Percentiles rank a stretch among this genome's conserved stretches.
Conservation (phyloP, 2,888 invertebrate genomes). For the Phragmatobia fuliginosa region DNA sequence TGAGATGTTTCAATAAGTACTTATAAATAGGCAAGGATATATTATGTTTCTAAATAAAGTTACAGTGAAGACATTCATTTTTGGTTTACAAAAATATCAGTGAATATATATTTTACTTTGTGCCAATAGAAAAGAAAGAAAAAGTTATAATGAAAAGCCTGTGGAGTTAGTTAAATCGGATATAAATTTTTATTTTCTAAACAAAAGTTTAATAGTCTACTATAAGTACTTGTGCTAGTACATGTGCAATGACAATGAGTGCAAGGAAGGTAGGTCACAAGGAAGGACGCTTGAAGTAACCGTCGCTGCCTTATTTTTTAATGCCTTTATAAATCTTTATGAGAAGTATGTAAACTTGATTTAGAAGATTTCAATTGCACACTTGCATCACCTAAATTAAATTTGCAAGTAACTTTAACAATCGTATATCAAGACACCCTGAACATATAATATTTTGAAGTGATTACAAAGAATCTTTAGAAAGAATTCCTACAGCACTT, state of each 20-base stretch:
- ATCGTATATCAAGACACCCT: no score
- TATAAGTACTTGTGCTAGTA: not conserved
- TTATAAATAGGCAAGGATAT: slow-evolving; percentile 22
- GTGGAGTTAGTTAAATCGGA: not conserved
- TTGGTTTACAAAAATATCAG: slow-evolving; percentile 31
- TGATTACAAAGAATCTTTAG: not conserved
- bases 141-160: not conserved
- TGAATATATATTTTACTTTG: slow-evolving; percentile 29
- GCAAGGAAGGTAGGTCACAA: not conserved
- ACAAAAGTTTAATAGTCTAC: not conserved
- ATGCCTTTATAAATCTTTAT: no score
- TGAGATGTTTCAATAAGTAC: slow-evolving; percentile 32
- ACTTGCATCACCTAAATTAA: no score
- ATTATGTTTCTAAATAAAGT: slow-evolving; percentile 27
- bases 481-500: not conserved
- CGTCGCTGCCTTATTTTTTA: not conserved
- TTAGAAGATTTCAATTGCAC: no score
- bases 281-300: no score
- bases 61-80: slow-evolving; percentile 30
- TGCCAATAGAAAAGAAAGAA: slow-evolving; percentile 30
- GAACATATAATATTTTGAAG: not conserved
- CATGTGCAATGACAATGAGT: not conserved
- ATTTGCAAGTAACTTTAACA: no score
- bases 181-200: not conserved
- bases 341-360: no score